A percentile compares a stretch with the other conserved stretches of the same genome.
Evolutionary conservation across 2,888 invertebrate genomes (phyloP).

Genomic region (Tachina grossa): DNA sequence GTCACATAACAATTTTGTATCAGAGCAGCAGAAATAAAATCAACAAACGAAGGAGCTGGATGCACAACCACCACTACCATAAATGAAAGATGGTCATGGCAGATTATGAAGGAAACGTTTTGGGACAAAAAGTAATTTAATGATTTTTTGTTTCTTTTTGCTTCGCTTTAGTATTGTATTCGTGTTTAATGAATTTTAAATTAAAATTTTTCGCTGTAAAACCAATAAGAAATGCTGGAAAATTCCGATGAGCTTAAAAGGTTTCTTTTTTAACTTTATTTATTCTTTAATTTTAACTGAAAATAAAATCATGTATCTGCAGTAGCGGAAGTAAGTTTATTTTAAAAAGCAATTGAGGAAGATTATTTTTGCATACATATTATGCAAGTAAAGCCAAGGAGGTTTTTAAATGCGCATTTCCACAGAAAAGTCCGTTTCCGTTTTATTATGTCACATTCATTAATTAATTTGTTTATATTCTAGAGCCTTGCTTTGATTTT

Average conservation of each 20-base stretch:
- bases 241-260: neutral
- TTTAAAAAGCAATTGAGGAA: conserved; percentile 1
- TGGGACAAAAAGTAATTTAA: conserved; percentile 13
- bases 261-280: neutral
- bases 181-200: conserved; percentile 15
- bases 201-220: conserved; percentile 3
- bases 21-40: conserved; percentile 43
- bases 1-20: conserved; percentile 44
- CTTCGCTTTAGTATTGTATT: neutral
- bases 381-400: no score
- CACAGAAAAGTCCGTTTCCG: no score
- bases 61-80: neutral
- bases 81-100: conserved; percentile 48
- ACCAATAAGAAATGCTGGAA: conserved; percentile 5
- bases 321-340: neutral
- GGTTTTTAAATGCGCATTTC: no score
- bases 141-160: conserved; percentile 14
- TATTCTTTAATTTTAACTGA: neutral
- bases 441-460: no score
- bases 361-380: no score
- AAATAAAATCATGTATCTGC: neutral
- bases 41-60: neutral
- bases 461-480: neutral
- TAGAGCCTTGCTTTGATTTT: neutral
- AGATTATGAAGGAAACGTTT: conserved; percentile 35